Evolutionary conservation across 2,888 invertebrate species (phyloP).

Genomic region (Pristionchus maxplancki): DNA sequence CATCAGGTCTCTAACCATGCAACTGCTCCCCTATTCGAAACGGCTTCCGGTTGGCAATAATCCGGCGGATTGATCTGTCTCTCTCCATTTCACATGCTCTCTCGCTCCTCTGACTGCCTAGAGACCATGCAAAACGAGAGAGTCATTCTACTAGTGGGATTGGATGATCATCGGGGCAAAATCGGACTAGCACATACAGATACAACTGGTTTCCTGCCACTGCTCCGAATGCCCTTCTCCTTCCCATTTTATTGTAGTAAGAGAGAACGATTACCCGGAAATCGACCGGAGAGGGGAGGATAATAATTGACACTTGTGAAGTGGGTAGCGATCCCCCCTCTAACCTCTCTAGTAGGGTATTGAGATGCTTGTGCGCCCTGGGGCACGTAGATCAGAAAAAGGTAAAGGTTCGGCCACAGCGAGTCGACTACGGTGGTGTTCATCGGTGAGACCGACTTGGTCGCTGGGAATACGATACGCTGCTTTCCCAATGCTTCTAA

Average conservation of each 20-base stretch:
- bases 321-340: neutral
- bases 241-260: conserved; percentile 38
- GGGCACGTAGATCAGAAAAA: too few species aligned
- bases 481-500: too few species aligned
- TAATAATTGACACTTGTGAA: conserved; percentile 35
- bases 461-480: too few species aligned
- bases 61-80: too few species aligned
- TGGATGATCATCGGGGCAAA: neutral
- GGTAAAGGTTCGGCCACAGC: neutral
- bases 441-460: too few species aligned
- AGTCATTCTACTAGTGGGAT: neutral
- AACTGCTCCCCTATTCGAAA: neutral
- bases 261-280: neutral
- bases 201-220: conserved; percentile 13
- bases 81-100: too few species aligned
- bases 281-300: neutral
- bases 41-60: conserved; percentile 20
- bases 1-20: neutral
- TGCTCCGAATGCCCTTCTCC: conserved; percentile 36
- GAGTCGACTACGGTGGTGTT: too few species aligned
- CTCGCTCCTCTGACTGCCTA: too few species aligned
- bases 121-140: too few species aligned
- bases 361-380: neutral
- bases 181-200: conserved; percentile 30
- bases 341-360: neutral